phyloP scores from a whole-genome alignment of 2,797 vertebrate genomes.

The Taenioides sp. region DNA sequence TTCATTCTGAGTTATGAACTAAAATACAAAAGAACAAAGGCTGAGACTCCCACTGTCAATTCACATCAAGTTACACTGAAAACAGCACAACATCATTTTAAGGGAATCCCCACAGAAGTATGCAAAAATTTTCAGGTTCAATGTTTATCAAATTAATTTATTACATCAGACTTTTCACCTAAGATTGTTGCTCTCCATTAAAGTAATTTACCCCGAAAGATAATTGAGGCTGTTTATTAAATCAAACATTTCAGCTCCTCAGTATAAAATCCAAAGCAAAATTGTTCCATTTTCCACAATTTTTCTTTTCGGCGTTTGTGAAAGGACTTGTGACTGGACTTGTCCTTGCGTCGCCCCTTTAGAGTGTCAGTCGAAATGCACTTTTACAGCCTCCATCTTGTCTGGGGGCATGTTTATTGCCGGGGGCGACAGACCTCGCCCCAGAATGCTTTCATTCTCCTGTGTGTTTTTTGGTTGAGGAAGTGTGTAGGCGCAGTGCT shows the following conservation, averaged over 20 bases:
- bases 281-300: not conserved
- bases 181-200: not conserved
- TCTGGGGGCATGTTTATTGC: slow-evolving; percentile 43
- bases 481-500: slow-evolving; percentile 6
- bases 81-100: no score
- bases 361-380: slow-evolving; percentile 32
- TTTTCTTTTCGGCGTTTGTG: not conserved
- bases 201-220: no score
- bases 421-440: slow-evolving; percentile 39
- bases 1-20: no score
- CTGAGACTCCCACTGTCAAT: no score
- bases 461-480: slow-evolving; percentile 37
- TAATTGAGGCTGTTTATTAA: not conserved
- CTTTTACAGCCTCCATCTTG: slow-evolving; percentile 28
- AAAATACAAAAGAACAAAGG: no score
- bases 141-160: no score
- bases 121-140: no score
- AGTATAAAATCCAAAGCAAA: not conserved
- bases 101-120: no score
- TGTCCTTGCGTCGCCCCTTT: slow-evolving; percentile 6
- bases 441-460: slow-evolving; percentile 34
- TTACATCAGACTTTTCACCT: not conserved
- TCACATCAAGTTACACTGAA: no score
- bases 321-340: slow-evolving; percentile 16
- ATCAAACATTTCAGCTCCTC: not conserved